These are phyloP conservation scores for Matsumurasca onukii DNA, from an alignment of 1,140 invertebrate species.

Conservation along the genomic window DNA sequence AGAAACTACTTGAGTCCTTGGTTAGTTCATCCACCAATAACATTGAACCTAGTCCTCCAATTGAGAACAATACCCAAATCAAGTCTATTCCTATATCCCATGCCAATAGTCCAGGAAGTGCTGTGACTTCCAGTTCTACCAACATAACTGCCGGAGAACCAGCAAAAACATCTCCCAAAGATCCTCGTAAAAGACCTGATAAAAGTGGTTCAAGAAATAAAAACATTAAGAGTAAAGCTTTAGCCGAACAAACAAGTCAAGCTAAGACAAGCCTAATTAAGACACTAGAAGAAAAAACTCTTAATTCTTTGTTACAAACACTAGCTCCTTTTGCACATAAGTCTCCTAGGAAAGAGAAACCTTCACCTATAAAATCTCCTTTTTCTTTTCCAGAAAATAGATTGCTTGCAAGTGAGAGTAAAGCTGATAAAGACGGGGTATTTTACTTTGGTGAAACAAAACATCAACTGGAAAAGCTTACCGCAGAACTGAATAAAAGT, in stretches of 20 bases:
- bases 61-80: background rate
- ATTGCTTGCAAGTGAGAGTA: background rate
- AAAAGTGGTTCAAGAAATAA: constrained; percentile 8
- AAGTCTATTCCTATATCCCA: background rate
- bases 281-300: constrained; percentile 9
- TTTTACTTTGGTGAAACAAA: constrained; percentile 10
- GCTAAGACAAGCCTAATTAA: background rate
- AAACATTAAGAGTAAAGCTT: background rate
- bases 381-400: constrained; percentile 14
- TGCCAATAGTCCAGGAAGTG: background rate
- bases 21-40: background rate
- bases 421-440: constrained; percentile 1
- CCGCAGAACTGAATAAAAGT: background rate
- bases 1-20: constrained; percentile 1
- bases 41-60: background rate
- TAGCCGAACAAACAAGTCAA: constrained; percentile 8
- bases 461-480: constrained; percentile 6
- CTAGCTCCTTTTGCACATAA: background rate
- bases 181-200: background rate
- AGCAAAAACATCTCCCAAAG: background rate
- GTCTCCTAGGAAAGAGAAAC: constrained; percentile 7
- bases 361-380: background rate
- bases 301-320: constrained; percentile 8
- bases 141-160: background rate
- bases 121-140: background rate